Base-by-base conservation (phyloP, 1,140 invertebrate genomes). In the Polyergus mexicanus region DNA sequence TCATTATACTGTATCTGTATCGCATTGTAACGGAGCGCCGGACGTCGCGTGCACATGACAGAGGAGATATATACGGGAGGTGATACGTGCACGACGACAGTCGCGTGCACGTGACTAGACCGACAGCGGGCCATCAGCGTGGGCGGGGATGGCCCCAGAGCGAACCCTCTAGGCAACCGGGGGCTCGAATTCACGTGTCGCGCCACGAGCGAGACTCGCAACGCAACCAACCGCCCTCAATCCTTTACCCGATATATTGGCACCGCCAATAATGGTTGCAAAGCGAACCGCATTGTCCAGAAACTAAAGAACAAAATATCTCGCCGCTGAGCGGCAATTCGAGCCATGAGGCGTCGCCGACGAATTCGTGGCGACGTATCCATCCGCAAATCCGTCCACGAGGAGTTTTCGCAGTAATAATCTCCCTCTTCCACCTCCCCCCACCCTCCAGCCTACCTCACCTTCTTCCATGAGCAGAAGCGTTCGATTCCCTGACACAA, bases 51-150 rank as follows among this genome's bases (percentile, higher is more conserved):
- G 87, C 72, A 89, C 86, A 91, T 87, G 87, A 90, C 89, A 85
- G 68, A 89, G 69, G 58, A 81, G 65, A 89, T 90, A 87, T 32
- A 54, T 62, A 51, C 47, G 47, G 63, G n/a, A n/a, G n/a, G 44
- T 89, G 74, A 87, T 90, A 87, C 83, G 86, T 86, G 84, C 78
- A 88, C 81, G 87, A 76, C 88, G 72, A 88, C 84, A 88, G 86
- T 85, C 62, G 22, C 47, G 77, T 91, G 87, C 91, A 91, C 91
- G 91, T 91, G 91, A 92, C 87, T 86, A 38, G 58, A 85, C 51
- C 47, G 47, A 51, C 47, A 71, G 71, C 35, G 44, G 62, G 66
- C 62, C 68, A 68, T 51, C 47, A 51, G 47, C 47, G 47, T 16
- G 47, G 16, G 78, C 51, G 62, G 60, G 84, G 74, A 63, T 58